Evolutionary conservation across 2,797 vertebrate species (phyloP).

Genomic region (Avahi laniger): DNA sequence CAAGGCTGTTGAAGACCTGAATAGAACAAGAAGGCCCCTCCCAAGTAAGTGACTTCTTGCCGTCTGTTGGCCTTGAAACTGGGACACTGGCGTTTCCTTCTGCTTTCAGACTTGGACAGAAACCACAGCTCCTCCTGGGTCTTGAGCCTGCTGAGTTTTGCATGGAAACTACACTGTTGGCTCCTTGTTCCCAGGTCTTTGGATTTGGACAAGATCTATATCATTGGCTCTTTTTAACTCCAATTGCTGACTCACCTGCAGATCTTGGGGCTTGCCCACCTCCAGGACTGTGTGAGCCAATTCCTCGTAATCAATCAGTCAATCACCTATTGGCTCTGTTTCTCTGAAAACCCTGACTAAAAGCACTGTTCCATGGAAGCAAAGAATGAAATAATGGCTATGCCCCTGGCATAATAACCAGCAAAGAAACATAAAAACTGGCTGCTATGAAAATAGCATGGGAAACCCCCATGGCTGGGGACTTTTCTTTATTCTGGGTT

Average conservation of each 20-base stretch:
- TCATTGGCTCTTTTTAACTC: background rate
- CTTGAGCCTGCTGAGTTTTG: background rate
- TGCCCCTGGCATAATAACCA: background rate
- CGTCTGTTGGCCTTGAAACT: background rate
- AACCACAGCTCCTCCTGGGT: background rate
- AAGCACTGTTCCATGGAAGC: background rate
- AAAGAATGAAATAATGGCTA: accelerated
- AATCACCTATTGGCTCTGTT: background rate
- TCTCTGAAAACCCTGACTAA: background rate
- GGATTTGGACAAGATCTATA: background rate
- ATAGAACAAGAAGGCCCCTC: background rate
- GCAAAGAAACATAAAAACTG: background rate
- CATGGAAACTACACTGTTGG: background rate
- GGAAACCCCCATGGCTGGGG: accelerated
- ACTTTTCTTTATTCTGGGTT: background rate
- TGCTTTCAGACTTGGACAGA: background rate
- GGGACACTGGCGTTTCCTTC: background rate
- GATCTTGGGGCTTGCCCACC: background rate
- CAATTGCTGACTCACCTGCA: background rate
- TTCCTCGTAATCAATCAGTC: background rate
- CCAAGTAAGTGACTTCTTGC: background rate
- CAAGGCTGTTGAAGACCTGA: background rate
- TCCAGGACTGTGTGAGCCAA: background rate
- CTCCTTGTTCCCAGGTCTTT: background rate
- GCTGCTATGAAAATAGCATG: background rate